Conservation (phyloP, 2,888 invertebrate species). For the Epirrhoe tristata region DNA sequence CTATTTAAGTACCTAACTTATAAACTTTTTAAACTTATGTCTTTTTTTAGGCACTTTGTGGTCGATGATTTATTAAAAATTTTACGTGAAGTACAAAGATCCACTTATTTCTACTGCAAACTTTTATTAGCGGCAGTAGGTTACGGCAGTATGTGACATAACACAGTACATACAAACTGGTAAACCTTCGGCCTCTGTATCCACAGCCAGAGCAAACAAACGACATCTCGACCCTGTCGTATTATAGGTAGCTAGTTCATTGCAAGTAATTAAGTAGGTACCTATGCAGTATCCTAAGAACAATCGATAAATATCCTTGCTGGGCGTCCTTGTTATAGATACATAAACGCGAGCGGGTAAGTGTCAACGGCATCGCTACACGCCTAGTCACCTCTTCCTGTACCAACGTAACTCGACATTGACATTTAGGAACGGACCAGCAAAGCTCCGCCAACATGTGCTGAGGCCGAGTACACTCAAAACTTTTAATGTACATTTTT, state of each 20-base stretch:
- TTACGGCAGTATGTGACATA: slow-evolving; percentile 28
- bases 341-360: slow-evolving; percentile 49
- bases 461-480: slow-evolving; percentile 56
- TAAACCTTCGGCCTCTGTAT: slow-evolving; percentile 39
- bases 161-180: slow-evolving; percentile 26
- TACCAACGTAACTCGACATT: slow-evolving; percentile 68
- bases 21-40: slow-evolving; percentile 23
- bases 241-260: slow-evolving; percentile 30
- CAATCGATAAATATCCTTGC: slow-evolving; percentile 49
- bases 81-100: background rate
- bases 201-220: slow-evolving; percentile 37
- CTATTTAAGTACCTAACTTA: slow-evolving; percentile 21
- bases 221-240: slow-evolving; percentile 35
- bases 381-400: slow-evolving; percentile 73
- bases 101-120: slow-evolving; percentile 7
- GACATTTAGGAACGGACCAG: slow-evolving; percentile 67
- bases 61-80: slow-evolving; percentile 15
- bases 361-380: slow-evolving; percentile 51
- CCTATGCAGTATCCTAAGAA: slow-evolving; percentile 32
- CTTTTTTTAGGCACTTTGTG: slow-evolving; percentile 13
- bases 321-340: slow-evolving; percentile 66
- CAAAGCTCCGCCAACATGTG: slow-evolving; percentile 54
- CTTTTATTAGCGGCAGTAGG: slow-evolving; percentile 14
- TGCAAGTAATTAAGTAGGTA: slow-evolving; percentile 29
- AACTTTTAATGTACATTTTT: slow-evolving; percentile 53